Evolutionary conservation across 1,140 invertebrate genomes (phyloP).

Genomic region (Centruroides sculpturatus): DNA sequence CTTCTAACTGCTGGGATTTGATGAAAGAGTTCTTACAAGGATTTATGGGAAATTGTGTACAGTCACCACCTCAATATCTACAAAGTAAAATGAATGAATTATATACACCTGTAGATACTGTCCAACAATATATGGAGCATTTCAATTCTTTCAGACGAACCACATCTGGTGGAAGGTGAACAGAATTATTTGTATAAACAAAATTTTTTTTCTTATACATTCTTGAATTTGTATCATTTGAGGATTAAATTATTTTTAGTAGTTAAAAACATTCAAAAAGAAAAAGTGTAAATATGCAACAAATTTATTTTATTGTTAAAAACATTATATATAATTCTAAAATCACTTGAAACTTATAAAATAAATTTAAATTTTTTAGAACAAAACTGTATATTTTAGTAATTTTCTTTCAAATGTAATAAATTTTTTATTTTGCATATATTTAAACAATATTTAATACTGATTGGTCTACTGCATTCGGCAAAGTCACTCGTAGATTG

Average conservation of each 20-base stretch:
- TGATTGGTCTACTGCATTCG: conserved; percentile 14
- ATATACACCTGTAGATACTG: conserved; percentile 63
- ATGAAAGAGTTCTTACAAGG: conserved; percentile 84
- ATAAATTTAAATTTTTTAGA: not conserved
- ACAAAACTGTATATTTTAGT: too few species aligned
- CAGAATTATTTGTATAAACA: not conserved
- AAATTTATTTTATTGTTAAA: too few species aligned
- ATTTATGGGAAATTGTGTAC: conserved; percentile 52
- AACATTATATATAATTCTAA: too few species aligned
- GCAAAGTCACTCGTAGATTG: conserved; percentile 37
- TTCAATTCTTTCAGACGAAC: conserved; percentile 42
- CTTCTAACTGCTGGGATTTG: conserved; percentile 76
- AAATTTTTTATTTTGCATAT: too few species aligned
- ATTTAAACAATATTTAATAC: not conserved
- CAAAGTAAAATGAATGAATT: conserved; percentile 67
- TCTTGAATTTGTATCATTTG: too few species aligned
- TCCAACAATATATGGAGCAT: conserved; percentile 89
- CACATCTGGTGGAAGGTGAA: conserved; percentile 4
- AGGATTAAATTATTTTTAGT: too few species aligned
- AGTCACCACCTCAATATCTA: conserved; percentile 28
- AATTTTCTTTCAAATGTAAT: too few species aligned
- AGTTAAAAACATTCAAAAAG: too few species aligned
- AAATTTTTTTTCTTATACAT: not conserved
- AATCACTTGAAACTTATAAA: too few species aligned
- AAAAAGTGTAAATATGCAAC: too few species aligned